A percentile compares a stretch with the other conserved stretches of the same genome.
Evolutionary conservation across 2,113 vertebrate genomes (phyloP).

Genomic region (Vombatus ursinus): DNA sequence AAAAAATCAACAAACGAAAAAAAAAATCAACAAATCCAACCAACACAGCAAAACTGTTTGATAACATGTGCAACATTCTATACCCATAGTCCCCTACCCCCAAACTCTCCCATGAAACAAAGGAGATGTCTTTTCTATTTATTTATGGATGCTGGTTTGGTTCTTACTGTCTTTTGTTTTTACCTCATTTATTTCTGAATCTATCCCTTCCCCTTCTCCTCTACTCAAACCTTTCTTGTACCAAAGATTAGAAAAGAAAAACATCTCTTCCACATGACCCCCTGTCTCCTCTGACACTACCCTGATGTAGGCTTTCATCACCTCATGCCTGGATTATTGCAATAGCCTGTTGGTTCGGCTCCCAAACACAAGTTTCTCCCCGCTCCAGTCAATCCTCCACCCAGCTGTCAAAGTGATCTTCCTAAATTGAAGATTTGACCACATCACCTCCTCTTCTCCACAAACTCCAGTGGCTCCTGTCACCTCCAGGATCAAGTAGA

Average conservation of each 20-base stretch:
- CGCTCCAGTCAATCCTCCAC: not conserved
- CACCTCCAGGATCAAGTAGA: not conserved
- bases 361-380: no score
- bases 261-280: not conserved
- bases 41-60: not conserved
- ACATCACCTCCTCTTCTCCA: not conserved
- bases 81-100: not conserved
- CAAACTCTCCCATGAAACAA: not conserved
- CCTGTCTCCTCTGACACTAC: not conserved
- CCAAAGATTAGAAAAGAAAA: not conserved
- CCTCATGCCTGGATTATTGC: not conserved
- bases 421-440: not conserved
- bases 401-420: not conserved
- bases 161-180: not conserved
- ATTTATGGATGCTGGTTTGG: not conserved
- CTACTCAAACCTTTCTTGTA: not conserved
- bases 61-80: not conserved
- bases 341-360: not conserved
- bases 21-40: not conserved
- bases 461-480: not conserved
- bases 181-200: not conserved
- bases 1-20: no score
- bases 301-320: not conserved
- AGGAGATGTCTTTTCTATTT: not conserved
- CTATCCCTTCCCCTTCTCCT: not conserved